Base-by-base conservation (phyloP, 2,113 vertebrate species). In the Melospiza georgiana region DNA sequence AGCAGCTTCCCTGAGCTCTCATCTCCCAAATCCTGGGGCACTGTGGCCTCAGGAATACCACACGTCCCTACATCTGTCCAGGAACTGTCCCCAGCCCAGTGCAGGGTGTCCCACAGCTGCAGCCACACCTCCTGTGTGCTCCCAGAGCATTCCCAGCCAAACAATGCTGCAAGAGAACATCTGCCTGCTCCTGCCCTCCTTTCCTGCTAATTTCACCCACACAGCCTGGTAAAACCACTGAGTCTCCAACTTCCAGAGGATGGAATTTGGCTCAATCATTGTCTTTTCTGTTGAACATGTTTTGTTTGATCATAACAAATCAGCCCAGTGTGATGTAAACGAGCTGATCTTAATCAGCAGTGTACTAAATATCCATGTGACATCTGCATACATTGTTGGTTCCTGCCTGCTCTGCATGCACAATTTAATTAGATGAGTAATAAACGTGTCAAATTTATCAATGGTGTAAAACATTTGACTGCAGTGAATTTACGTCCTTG, bases 361-460 rank as follows among this genome's bases (percentile, higher is more conserved):
- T 49, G 69, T 63, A 91, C 84, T 80, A 79, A 89, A 83, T n/a
- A 89, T 57, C 55, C 90, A 55, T 86, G 25, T 81, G 83, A 90
- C 61, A 89, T 58, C 69, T 75, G 80, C 80, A 88, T 48, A 69
- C 25, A 0, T 72, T 84, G 84, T 63, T 78, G 37, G 35, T 19
- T 87, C 88, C 83, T 90, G 84, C 52, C 83, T 92, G 79, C 79
- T 93, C 79, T 75, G 68, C 19, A 33, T 51, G 92, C 25, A 25
- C 83, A 51, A 57, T 88, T 91, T 97, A 95, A 96, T 94, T 96
- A 94, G 73, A 93, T 62, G 88, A 92, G 62, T 89, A 96, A 95
- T 75, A 92, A 86, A 95, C 35, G 62, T 78, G 85, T 77, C 79
- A 89, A 86, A 92, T 94, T 89, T 91, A 94, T 86, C 90, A 91